These are phyloP conservation scores for Agonopterix heracliana DNA, from an alignment of 2,888 invertebrate genomes.

Conservation along the genomic window DNA sequence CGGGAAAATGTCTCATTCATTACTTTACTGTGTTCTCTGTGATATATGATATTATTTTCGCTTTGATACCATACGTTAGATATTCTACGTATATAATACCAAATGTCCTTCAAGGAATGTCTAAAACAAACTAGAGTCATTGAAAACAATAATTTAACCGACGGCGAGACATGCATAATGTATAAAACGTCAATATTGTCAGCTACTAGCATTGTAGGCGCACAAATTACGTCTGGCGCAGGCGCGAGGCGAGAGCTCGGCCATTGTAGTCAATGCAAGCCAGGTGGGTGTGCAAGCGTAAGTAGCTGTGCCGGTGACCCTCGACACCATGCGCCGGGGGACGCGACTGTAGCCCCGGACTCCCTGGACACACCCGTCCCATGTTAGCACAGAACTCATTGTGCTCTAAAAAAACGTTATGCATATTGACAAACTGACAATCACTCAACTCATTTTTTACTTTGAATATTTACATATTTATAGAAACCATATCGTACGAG, in stretches of 20 bases:
- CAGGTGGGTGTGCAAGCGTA: conserved; percentile 70
- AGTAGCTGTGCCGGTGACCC: conserved; percentile 56
- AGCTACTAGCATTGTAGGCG: conserved; percentile 60
- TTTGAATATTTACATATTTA: conserved; percentile 25
- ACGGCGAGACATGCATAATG: conserved; percentile 50
- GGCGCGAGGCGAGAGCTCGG: conserved; percentile 42
- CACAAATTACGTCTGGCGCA: conserved; percentile 54
- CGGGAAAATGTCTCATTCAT: conserved; percentile 56
- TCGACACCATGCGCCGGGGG: conserved; percentile 24
- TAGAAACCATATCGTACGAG: conserved; percentile 33
- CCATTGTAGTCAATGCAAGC: conserved; percentile 71
- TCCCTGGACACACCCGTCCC: conserved; percentile 6
- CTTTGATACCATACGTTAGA: no score
- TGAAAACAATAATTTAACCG: conserved; percentile 45
- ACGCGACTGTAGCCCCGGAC: conserved; percentile 6
- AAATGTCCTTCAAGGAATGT: conserved; percentile 27
- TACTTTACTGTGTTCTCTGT: conserved; percentile 38
- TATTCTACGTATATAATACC: no score
- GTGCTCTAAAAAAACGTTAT: conserved; percentile 19
- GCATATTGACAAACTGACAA: conserved; percentile 21
- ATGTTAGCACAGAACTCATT: conserved; percentile 13
- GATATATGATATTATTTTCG: conserved; percentile 15
- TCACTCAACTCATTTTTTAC: conserved; percentile 17
- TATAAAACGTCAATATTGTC: conserved; percentile 59
- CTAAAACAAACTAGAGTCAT: conserved; percentile 33